Conservation (phyloP, 2,113 vertebrate species). For the Phycodurus eques region DNA sequence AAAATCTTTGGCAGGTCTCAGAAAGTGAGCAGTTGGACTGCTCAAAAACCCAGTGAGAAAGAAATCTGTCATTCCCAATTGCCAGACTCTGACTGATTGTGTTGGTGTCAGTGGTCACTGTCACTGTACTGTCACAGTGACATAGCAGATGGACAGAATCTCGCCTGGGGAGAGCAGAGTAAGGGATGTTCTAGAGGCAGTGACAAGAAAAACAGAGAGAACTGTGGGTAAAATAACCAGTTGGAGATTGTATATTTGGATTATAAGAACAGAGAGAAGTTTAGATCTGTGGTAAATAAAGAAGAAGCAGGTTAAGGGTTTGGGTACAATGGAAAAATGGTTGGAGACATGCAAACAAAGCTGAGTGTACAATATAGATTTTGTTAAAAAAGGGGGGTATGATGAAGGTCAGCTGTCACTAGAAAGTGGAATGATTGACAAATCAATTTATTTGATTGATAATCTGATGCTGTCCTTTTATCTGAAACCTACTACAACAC, state of each 20-base stretch:
- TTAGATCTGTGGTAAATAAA: background rate
- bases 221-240: background rate
- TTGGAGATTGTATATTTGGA: conserved; percentile 9
- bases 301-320: background rate
- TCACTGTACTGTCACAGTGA: conserved; percentile 38
- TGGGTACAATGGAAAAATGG: background rate
- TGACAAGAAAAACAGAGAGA: conserved; percentile 22
- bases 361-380: conserved; percentile 22
- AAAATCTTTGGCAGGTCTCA: conserved; percentile 32
- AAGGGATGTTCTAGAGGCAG: conserved; percentile 11
- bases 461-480: conserved; percentile 44
- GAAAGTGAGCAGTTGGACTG: conserved; percentile 51
- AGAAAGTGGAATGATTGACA: conserved; percentile 51
- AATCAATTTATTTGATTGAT: conserved; percentile 39
- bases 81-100: conserved; percentile 34
- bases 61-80: conserved; percentile 38
- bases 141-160: conserved; percentile 57
- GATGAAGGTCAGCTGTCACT: conserved; percentile 55
- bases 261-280: background rate
- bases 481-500: conserved; percentile 21
- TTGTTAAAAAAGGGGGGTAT: conserved; percentile 30
- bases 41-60: conserved; percentile 47
- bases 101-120: conserved; percentile 47
- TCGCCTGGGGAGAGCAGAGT: background rate
- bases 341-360: conserved; percentile 40